Base-by-base conservation (phyloP, 2,113 vertebrate genomes). In the Onychorhynchus coronatus region DNA sequence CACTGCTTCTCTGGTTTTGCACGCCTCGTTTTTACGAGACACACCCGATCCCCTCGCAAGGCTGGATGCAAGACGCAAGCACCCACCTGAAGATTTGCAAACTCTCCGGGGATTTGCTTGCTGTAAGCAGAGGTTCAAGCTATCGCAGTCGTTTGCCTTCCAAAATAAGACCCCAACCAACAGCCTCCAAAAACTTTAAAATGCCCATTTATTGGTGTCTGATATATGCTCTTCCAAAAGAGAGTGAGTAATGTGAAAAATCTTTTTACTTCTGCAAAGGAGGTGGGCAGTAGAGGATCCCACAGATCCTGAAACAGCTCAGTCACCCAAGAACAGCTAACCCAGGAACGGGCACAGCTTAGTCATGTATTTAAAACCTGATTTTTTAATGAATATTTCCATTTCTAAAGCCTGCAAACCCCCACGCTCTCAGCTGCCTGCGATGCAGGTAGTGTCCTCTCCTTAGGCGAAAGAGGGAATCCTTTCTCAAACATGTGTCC, bases 41-140 rank as follows among this genome's bases (percentile, higher is more conserved):
- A 1, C 2, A 3, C 8, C 55, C 67, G 28, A 73, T 11, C 5
- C 28, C 13, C 3, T 61, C 0, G 0, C 23, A 24, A 61, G n/a
- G 72, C 52, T 72, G 75, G 44, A 49, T 78, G 76, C 22, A 33
- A 59, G 31, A 35, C 17, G 41, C 61, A 81, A 53, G 22, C 47
- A 46, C 42, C 12, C 61, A 63, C 61, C 41, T 39, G 61, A 63
- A 71, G 68, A 33, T 49, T 27, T 59, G 41, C 22, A 28, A 52
- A 27, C 33, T 68, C 63, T 66, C 14, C n/a, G 37, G 66, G 44
- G n/a, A 25, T 80, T 28, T 74, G 12, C 33, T 46, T 1, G 3
- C 42, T 74, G 72, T 27, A 84, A 90, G 31, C 50, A 47, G 39
- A 0, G 2, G 52, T 47, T 83, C 24, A 56, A 78, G 58, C 22